A percentile compares a stretch with the other conserved stretches of the same genome.
phyloP scores from a whole-genome alignment of 1,140 invertebrate species.

The Neodiprion pinetum region DNA sequence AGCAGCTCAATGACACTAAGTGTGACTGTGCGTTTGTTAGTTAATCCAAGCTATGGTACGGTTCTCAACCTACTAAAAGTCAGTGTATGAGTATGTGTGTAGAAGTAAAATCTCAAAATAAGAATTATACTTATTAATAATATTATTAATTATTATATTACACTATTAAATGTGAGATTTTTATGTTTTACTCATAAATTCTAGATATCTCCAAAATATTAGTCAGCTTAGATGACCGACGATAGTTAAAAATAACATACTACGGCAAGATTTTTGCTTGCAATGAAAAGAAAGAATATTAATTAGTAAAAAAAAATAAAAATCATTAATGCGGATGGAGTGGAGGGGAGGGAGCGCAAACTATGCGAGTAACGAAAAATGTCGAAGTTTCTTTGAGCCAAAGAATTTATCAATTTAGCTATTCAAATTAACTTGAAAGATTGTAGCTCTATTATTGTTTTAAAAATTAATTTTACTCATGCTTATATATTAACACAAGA shows the following conservation, averaged over 20 bases:
- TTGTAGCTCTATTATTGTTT: background rate
- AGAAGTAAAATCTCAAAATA: constrained; percentile 41
- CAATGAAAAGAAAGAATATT: background rate
- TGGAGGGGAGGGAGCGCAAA: background rate
- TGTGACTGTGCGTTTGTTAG: constrained; percentile 44
- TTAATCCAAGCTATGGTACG: constrained; percentile 39
- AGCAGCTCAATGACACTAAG: constrained; percentile 57
- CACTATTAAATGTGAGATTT: constrained; percentile 6
- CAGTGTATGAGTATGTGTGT: constrained; percentile 43
- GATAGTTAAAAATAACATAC: background rate
- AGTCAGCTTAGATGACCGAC: background rate
- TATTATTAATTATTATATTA: constrained; percentile 9
- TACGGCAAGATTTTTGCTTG: background rate
- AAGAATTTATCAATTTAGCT: background rate
- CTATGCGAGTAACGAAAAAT: background rate
- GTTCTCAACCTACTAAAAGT: constrained; percentile 37
- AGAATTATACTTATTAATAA: constrained; percentile 35
- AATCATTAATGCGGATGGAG: background rate
- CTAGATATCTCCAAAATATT: constrained; percentile 8
- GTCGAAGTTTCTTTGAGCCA: background rate
- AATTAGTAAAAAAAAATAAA: background rate
- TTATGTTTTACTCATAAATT: constrained; percentile 9
- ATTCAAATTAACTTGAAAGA: background rate
- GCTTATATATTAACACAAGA: background rate
- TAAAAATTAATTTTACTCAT: background rate